Evolutionary conservation across 2,797 vertebrate species (phyloP).

Genomic region (Tapirus indicus): DNA sequence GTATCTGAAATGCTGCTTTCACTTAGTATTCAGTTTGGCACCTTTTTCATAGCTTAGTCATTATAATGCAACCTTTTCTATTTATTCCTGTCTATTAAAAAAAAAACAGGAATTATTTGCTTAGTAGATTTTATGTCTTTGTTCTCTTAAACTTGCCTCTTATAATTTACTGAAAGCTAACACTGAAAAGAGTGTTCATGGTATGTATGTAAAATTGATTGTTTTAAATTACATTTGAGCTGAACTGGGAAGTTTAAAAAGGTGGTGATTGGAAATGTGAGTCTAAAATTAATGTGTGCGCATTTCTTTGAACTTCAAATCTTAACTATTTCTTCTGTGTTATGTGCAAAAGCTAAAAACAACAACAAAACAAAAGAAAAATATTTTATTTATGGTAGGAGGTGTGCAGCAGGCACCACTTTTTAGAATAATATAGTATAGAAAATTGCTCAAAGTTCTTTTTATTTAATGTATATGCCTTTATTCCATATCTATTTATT

Average conservation of each 20-base stretch:
- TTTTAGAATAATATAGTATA: neutral
- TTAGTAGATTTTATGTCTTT: neutral
- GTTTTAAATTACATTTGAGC: conserved; percentile 11
- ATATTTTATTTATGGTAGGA: neutral
- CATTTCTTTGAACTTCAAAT: neutral
- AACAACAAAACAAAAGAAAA: neutral
- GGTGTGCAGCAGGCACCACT: neutral
- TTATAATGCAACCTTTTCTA: neutral
- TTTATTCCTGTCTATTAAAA: neutral
- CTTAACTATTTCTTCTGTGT: neutral
- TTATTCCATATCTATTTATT: neutral
- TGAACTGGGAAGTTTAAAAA: neutral
- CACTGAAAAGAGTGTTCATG: neutral
- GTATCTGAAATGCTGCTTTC: neutral
- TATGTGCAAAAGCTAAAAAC: neutral
- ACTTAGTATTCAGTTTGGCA: neutral
- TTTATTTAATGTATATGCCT: neutral
- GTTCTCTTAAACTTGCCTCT: neutral
- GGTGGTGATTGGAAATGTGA: neutral
- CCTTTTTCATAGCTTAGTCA: neutral
- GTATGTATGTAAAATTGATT: neutral
- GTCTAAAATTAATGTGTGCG: neutral
- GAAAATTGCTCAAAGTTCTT: neutral
- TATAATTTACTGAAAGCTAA: neutral
- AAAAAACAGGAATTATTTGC: neutral